Base-by-base conservation (phyloP, 35 echinoderm and acorn worm genomes). In the Strongylocentrotus purpuratus region DNA sequence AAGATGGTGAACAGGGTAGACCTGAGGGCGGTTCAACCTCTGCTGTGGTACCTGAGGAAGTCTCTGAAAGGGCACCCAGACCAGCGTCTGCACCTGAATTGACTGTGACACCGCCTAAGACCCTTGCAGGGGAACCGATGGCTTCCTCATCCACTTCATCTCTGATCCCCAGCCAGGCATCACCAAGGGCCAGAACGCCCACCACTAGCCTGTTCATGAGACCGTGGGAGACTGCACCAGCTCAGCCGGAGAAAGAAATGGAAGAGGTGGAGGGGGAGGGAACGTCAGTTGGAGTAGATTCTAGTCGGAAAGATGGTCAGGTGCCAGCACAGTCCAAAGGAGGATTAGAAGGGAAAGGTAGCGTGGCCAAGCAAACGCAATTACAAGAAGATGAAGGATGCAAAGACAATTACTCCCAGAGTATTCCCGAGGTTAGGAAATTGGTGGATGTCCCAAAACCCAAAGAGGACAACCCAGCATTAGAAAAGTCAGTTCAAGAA, bases 121-220 rank as follows among this genome's bases (percentile, higher is more conserved):
- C 65, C 65, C 65, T 28, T 22, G 65, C 65, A 78, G 65, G 15
- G 20, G 65, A 78, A 78, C 28, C 65, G 7, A 78, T n/a, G 65
- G 65, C 65, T 28, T 78, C 65, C 65, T 28, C 20, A 9, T 78
- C 65, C 20, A 78, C 65, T 7, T 18, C 65, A n/a, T 78, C 65
- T 28, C 25, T 78, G 65, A 78, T 78, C 28, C 65, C 65, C 20
- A 78, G 65, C 25, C 65, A 78, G 28, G 65, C 91, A 93, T 47
- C 91, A 25, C 45, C 91, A 11, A 33, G 33, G n/a, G 45, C 91
- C 17, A 20, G 45, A 28, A 58, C 91, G 5, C 91, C 91, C 31
- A 31, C 91, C 45, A 93, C 33, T 11, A 93, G 91, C 48, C 9
- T 58, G 45, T 93, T 93, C 91, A 93, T 93, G 91, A 93, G 91